These are phyloP conservation scores for Zaprionus bogoriensis DNA, from an alignment of 2,888 invertebrate genomes.

Conservation along the genomic window DNA sequence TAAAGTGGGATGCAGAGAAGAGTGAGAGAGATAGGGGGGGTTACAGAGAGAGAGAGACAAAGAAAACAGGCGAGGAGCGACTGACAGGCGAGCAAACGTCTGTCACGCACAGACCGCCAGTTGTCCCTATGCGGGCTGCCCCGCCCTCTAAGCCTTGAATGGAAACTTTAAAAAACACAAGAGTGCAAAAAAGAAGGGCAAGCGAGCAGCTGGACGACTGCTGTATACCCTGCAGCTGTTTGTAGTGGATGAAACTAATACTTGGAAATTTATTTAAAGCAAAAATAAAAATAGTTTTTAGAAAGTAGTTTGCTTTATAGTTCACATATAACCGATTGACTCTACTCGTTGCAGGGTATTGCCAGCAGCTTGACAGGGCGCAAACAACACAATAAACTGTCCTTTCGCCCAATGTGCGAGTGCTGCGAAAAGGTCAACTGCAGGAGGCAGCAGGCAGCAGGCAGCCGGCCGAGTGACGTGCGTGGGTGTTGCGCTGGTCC, in stretches of 20 bases:
- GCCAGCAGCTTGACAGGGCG: conserved; percentile 44
- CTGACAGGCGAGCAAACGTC: conserved; percentile 54
- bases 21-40: background rate
- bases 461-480: background rate
- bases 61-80: conserved; percentile 1
- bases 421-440: conserved; percentile 67
- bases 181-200: background rate
- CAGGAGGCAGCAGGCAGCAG: conserved; percentile 7
- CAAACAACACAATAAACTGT: conserved; percentile 60
- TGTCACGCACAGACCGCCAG: conserved; percentile 62
- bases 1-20: too few species aligned
- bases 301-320: too few species aligned
- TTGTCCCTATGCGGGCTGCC: conserved; percentile 50
- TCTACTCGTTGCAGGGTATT: conserved; percentile 27
- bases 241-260: background rate
- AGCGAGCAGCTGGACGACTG: background rate
- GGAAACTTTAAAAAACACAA: conserved; percentile 39
- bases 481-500: conserved; percentile 14
- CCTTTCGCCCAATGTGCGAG: conserved; percentile 24
- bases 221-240: background rate
- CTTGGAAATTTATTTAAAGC: too few species aligned
- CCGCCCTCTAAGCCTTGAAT: conserved; percentile 14
- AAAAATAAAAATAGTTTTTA: background rate
- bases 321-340: background rate
- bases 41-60: background rate